Evolutionary conservation across 2,888 invertebrate genomes (phyloP), one percentile per base, ranked within the genome.

Genomic region (Thymelicus lineola): DNA sequence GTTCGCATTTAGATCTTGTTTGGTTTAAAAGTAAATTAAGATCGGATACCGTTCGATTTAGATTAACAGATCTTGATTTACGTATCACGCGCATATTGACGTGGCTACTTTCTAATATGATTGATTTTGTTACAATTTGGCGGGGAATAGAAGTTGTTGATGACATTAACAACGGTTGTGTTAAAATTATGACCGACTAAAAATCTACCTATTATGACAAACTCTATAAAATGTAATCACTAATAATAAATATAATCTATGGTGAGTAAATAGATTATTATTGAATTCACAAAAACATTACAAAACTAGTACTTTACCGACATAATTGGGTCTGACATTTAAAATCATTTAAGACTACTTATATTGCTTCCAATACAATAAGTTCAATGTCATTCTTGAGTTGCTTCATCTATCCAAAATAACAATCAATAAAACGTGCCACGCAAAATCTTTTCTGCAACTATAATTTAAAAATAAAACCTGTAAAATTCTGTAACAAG

Each of bases 21-120:
- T 35, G 59, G 35, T 58, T 57, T 45, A 46, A 63, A 63, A 69
- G 68, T 48, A 46, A 68, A 28, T 62, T 68, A 53, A 68, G 68
- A 69, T 63, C 68, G 46, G 46, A 57, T 57, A 57, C 45, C 59
- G 20, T 20, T 57, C 20, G 55, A 45, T 61, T 68, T 28, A 68
- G 67, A 68, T 68, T 36, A 57, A n/a, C n/a, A 35, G 53, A 57
- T 62, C 57, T 62, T 62, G 60, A 53, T 60, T 58, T 58, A 42
- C 53, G 35, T 46, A 57, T 65, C 57, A 46, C 46, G 36, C 35
- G 36, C 35, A 45, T 62, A 35, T 17, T 48, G 53, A 68, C 60
- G n/a, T 28, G 20, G 9, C 28, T 10, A 57, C 68, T 68, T 68
- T 68, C 68, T 68, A 68, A 45, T 46, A 9, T 67, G 53, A 61